Conservation (phyloP, 2,888 invertebrate species). For the Tipula lateralis region DNA sequence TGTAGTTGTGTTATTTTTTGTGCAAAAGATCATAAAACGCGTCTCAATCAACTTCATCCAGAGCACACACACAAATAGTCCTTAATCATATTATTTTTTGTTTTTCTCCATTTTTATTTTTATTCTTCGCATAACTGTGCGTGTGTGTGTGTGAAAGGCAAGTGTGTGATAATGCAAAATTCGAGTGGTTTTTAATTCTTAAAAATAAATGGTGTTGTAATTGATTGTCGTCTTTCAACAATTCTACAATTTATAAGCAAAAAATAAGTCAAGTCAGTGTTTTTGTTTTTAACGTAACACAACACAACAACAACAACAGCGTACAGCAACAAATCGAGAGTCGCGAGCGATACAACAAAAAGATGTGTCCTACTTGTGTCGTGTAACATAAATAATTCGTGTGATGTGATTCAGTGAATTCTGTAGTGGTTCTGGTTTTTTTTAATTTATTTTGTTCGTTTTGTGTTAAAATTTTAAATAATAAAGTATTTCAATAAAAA, state of each 20-base stretch:
- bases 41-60: neutral
- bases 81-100: neutral
- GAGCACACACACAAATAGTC: neutral
- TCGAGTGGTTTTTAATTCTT: neutral
- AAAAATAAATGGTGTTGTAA: neutral
- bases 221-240: neutral
- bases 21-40: constrained; percentile 3
- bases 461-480: neutral
- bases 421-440: neutral
- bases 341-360: neutral
- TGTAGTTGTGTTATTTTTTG: neutral
- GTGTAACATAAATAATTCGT: neutral
- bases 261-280: neutral
- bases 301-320: neutral
- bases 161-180: neutral
- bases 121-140: neutral
- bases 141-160: neutral
- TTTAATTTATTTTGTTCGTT: neutral
- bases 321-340: neutral
- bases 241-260: neutral
- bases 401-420: constrained; percentile 24
- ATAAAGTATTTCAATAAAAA: neutral
- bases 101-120: constrained; percentile 14
- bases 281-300: neutral
- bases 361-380: neutral